Percentiles rank a stretch among this genome's conserved stretches.
These are phyloP conservation scores for Sphaerophoria rueppellii DNA, from an alignment of 2,888 invertebrate species.

Conservation along the genomic window DNA sequence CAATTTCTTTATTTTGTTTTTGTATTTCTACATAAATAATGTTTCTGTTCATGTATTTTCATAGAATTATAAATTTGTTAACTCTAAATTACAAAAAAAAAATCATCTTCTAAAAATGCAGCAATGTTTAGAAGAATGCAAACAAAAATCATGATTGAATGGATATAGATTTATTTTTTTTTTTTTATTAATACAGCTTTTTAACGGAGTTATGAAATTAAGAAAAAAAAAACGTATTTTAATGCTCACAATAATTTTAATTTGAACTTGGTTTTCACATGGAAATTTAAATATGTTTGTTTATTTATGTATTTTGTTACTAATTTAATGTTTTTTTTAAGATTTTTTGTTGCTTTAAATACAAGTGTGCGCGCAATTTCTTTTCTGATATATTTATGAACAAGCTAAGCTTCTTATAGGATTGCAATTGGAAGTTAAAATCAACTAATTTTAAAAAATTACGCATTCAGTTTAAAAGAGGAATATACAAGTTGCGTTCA, in stretches of 20 bases:
- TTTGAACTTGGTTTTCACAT: conserved; percentile 64
- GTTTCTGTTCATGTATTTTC: conserved; percentile 24
- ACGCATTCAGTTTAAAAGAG: too few relatives aligned
- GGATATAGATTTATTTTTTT: neutral
- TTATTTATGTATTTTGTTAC: conserved; percentile 11
- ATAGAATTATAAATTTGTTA: conserved; percentile 35
- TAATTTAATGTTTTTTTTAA: neutral
- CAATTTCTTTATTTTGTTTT: conserved; percentile 19
- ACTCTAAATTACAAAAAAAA: conserved; percentile 43
- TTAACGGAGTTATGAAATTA: neutral
- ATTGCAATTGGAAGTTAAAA: too few relatives aligned
- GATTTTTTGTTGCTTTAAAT: conserved; percentile 9
- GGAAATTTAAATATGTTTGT: conserved; percentile 6
- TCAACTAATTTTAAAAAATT: too few relatives aligned
- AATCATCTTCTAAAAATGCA: conserved; percentile 4
- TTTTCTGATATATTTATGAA: too few relatives aligned
- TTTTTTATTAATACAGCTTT: conserved; percentile 4
- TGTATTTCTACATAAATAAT: conserved; percentile 11
- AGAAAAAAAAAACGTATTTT: conserved; percentile 21
- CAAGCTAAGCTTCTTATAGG: too few relatives aligned
- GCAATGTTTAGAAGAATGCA: conserved; percentile 3
- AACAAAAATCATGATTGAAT: conserved; percentile 19
- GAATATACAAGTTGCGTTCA: too few relatives aligned
- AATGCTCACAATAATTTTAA: conserved; percentile 50
- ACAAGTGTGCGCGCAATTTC: neutral